Evolutionary conservation across 2,797 vertebrate species (phyloP).

Genomic region (Sebastes itinus): DNA sequence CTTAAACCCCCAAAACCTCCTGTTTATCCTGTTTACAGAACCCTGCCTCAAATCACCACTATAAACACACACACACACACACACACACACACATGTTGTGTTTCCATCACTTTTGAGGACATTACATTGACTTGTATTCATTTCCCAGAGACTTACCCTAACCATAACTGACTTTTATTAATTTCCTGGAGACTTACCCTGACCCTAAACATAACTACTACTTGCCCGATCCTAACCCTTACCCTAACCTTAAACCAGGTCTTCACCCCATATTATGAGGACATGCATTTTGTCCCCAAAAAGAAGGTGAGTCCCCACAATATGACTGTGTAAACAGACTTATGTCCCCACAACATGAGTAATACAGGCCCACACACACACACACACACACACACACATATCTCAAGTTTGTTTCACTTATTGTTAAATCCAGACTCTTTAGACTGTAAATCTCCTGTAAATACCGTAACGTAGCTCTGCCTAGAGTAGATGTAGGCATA

Average conservation of each 20-base stretch:
- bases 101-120: not conserved
- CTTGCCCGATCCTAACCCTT: too few species aligned
- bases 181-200: too few species aligned
- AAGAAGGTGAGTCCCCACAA: too few species aligned
- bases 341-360: too few species aligned
- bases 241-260: too few species aligned
- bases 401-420: not conserved
- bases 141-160: too few species aligned
- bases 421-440: not conserved
- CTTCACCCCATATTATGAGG: too few species aligned
- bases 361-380: not conserved
- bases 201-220: too few species aligned
- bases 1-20: conserved; percentile 29
- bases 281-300: too few species aligned
- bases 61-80: conserved; percentile 5
- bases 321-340: too few species aligned
- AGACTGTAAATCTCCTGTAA: conserved; percentile 11
- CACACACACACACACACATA: not conserved
- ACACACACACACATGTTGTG: not conserved
- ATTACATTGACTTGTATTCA: too few species aligned
- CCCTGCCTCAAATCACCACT: conserved; percentile 13
- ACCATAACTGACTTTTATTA: too few species aligned
- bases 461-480: not conserved
- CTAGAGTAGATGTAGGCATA: not conserved
- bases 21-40: conserved; percentile 56